phyloP scores from a whole-genome alignment of 2,888 invertebrate species.

The Mythimna pallens region DNA sequence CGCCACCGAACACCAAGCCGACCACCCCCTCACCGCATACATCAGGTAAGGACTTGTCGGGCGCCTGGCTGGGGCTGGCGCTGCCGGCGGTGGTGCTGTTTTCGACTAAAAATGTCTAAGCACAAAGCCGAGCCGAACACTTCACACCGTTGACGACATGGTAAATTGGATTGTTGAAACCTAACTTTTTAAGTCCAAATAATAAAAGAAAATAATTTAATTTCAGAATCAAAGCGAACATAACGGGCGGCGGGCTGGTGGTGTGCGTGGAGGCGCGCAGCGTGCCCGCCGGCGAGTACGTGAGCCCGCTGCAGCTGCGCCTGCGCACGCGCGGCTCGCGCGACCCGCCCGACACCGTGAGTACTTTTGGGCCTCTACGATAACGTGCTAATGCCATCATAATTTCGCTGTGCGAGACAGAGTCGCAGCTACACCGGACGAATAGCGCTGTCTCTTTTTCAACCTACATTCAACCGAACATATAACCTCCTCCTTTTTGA shows the following conservation, averaged over 20 bases:
- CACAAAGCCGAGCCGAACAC: too few relatives aligned
- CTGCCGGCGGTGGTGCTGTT: not conserved
- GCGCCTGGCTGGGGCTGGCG: not conserved
- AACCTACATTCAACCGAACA: too few relatives aligned
- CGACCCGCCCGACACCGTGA: constrained; percentile 78
- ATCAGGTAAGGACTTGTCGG: constrained; percentile 2
- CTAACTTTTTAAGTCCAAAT: too few relatives aligned
- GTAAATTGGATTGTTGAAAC: too few relatives aligned
- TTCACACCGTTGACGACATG: too few relatives aligned
- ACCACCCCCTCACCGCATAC: constrained; percentile 34
- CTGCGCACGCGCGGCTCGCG: constrained; percentile 77
- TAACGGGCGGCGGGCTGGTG: constrained; percentile 81
- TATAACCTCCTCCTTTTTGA: too few relatives aligned
- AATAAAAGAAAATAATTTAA: not conserved
- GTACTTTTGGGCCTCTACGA: not conserved
- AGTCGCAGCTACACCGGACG: too few relatives aligned
- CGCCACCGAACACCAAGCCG: constrained; percentile 48
- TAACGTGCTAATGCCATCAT: too few relatives aligned
- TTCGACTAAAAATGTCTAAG: too few relatives aligned
- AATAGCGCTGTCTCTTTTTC: too few relatives aligned
- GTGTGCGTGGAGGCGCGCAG: constrained; percentile 82
- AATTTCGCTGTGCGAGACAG: too few relatives aligned
- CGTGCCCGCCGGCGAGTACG: constrained; percentile 79
- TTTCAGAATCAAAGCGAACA: constrained; percentile 78
- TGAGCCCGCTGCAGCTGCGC: constrained; percentile 80